A percentile compares a stretch with the other conserved stretches of the same genome.
Evolutionary conservation across 1,140 invertebrate species (phyloP).

Genomic region (Papilio glaucus): DNA sequence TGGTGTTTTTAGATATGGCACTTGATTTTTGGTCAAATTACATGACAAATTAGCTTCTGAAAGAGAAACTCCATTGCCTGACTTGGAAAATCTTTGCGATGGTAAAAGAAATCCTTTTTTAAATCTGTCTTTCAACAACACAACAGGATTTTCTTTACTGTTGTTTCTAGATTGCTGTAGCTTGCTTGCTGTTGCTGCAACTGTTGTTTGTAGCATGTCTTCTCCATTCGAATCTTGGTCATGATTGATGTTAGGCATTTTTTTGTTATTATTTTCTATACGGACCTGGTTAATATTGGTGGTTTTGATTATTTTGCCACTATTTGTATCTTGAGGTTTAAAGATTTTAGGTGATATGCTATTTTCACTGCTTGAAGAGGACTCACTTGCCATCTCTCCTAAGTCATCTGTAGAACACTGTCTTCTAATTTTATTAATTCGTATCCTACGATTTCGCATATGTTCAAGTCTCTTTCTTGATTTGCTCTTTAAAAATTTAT

Average conservation of each 20-base stretch:
- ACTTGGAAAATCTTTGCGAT: slow-evolving; percentile 68
- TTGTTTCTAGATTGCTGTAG: neutral
- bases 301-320: slow-evolving; percentile 47
- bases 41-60: slow-evolving; percentile 39
- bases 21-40: slow-evolving; percentile 9
- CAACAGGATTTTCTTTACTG: slow-evolving; percentile 19
- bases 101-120: slow-evolving; percentile 63
- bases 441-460: slow-evolving; percentile 53
- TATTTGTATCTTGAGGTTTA: slow-evolving; percentile 52
- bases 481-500: slow-evolving; percentile 55
- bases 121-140: slow-evolving; percentile 61
- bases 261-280: slow-evolving; percentile 54
- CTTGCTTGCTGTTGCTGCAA: neutral
- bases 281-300: slow-evolving; percentile 53
- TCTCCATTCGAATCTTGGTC: slow-evolving; percentile 16
- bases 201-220: neutral
- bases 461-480: slow-evolving; percentile 62
- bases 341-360: slow-evolving; percentile 54
- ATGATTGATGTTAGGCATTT: slow-evolving; percentile 43
- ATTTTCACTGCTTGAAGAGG: slow-evolving; percentile 70
- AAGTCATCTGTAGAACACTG: slow-evolving; percentile 63
- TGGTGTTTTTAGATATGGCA: neutral
- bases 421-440: slow-evolving; percentile 49
- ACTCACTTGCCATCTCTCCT: slow-evolving; percentile 65
- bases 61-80: slow-evolving; percentile 41